Evolutionary conservation across 2,888 invertebrate species (phyloP), one percentile per base, ranked within the genome.

Genomic region (Cheilosia impressa): DNA sequence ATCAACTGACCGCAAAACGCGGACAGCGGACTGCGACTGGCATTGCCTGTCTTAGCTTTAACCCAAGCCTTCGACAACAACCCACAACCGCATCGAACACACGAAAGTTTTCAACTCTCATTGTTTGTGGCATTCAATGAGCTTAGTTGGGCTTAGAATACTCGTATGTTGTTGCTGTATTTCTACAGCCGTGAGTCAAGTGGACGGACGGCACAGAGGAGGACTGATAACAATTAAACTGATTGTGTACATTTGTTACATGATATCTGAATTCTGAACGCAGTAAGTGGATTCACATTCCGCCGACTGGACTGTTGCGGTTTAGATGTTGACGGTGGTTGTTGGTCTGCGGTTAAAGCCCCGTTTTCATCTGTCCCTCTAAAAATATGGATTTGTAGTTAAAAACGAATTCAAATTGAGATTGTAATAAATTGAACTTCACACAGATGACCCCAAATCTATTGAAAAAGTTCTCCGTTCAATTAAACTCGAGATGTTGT

Each of bases 171-270:
- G 3, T 72, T 63, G 38, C 19, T 22, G 22, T 24, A 58, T 41
- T 65, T 41, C 4, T 41, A 15, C n/a, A 24, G 24, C 9, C 50
- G 27, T 34, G 45, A 55, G 72, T 78, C 41, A 71, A 72, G 72
- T 78, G 78, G 58, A 38, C 47, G 47, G 53, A 60, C 45, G 27
- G 34, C 38, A 13, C 13, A 38, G 38, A 69, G 10, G 17, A 45
- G 50, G 34, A 31, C 83, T 83, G 76, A 76, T 82, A 82, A 82
- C 76, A 83, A 83, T 79, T 79, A 83, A 79, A 79, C 34, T 79
- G 66, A 83, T 79, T 83, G 68, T 82, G 72, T 66, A 53, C 31
- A 66, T 71, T 69, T 66, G 78, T 78, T 78, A 78, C 72, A 83
- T 83, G 82, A 83, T 72, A 78, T 62, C 15, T 58, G 63, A 58